Base-by-base conservation (phyloP, 2,888 invertebrate genomes). In the Netelia virgata region DNA sequence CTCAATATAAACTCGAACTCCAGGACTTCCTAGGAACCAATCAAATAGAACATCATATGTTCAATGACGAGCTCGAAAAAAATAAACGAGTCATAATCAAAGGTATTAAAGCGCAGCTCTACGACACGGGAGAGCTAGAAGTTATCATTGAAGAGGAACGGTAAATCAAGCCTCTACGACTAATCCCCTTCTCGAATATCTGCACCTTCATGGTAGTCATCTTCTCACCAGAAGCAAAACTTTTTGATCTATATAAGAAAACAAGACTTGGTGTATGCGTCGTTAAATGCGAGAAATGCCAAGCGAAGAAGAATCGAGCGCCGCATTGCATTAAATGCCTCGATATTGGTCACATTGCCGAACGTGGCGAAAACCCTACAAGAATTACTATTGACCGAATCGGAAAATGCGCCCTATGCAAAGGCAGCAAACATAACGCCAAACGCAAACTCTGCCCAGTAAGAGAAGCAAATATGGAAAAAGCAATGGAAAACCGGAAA, bases 61-160 rank as follows among this genome's bases (percentile, higher is more conserved):
- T 63, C 14, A 28, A 63, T 63, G 63, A 63, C 36, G 1, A 8
- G 63, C 1, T 14, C n/a, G 9, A n/a, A 36, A 63, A 28, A 36
- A 63, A 63, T 28, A 63, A 63, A 63, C 28, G 36, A 63, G 63
- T 63, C 23, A 63, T 63, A 11, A 63, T 63, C 63, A 63, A 63
- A 3, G 63, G 63, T 28, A n/a, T 63, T 10, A 63, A 63, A 14
- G 63, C 63, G 63, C 63, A 63, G 36, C 63, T 63, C 63, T 36
- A 63, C 28, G 36, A 47, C 14, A 3, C 47, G 14, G 47, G 47
- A 47, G 47, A 28, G 63, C 63, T 63, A 3, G 63, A 63, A 63
- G 36, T 63, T n/a, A 63, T 63, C 63, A 63, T 63, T n/a, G 63
- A 63, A 63, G 3, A 63, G 11, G 47, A 47, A 47, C 28, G 63